Base-by-base conservation (phyloP, 2,888 invertebrate species). In the Macropis europaea region DNA sequence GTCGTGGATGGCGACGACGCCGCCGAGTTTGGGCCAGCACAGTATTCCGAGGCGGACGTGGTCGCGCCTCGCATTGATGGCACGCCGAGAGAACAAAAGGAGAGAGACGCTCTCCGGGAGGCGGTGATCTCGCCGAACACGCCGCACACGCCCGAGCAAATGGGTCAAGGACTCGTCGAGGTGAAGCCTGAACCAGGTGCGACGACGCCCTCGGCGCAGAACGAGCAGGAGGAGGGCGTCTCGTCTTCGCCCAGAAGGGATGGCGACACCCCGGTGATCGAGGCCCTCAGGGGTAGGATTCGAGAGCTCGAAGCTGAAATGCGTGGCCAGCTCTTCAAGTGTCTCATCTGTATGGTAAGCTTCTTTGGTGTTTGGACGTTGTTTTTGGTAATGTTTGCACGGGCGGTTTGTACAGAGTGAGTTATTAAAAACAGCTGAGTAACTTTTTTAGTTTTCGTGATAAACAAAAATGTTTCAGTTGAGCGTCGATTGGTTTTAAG, bases 1-100 rank as follows among this genome's bases (percentile, higher is more conserved):
- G 95, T 96, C 61, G 97, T 97, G 0, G 97, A 97, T 84, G 97
- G 96, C 2, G 97, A 97, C 87, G 95, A 96, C 76, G 93, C 95
- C 0, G 94, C 95, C 68, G 91, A 95, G 45, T 98, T 95, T 84
- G 98, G 97, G 0, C 94, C 95, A 0, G 92, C 96, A 0, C 97
- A 98, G 89, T 98, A 97, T 90, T 95, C 95, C 0, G 95, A 96
- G 87, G 92, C 92, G 13, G 95, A 96, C 88, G 91, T 94, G 66
- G 91, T 94, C 42, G 87, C 92, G 32, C 89, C 90, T 24, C 90
- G 91, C 22, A 90, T 92, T 17, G 92, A 92, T 26, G 90, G 90
- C 9, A 84, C 87, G 22, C 86, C 87, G 2, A 81, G 89, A 64
- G 91, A 91, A 62, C 92, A 93, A 81, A 92, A 92, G 60, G 92